These are phyloP conservation scores for Neogobius melanostomus DNA, from an alignment of 2,113 vertebrate species.

Conservation along the genomic window DNA sequence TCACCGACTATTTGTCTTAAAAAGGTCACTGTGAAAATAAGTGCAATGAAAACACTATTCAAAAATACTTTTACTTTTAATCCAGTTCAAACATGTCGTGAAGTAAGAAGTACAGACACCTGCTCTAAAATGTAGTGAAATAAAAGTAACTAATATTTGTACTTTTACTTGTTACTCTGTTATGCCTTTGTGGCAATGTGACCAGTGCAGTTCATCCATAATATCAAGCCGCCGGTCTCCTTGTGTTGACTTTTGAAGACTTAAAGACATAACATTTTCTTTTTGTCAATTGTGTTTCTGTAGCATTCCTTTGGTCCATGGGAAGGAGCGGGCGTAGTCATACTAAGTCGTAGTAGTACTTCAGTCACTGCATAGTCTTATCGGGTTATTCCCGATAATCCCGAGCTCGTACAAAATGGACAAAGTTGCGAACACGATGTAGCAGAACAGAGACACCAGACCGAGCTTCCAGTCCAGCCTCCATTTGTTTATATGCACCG, in stretches of 20 bases:
- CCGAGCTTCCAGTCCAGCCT: slow-evolving; percentile 92
- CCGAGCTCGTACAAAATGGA: slow-evolving; percentile 94
- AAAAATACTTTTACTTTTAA: too few relatives aligned
- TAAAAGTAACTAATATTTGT: too few relatives aligned
- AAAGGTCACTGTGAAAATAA: too few relatives aligned
- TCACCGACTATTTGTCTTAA: too few relatives aligned
- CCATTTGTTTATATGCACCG: slow-evolving; percentile 90
- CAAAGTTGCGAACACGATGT: slow-evolving; percentile 84
- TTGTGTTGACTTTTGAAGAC: slow-evolving; percentile 13
- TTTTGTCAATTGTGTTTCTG: slow-evolving; percentile 3
- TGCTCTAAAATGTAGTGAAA: too few relatives aligned
- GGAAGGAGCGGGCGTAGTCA: background rate
- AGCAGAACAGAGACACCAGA: slow-evolving; percentile 81
- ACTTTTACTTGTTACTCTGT: too few relatives aligned
- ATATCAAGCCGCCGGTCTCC: background rate
- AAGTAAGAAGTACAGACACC: too few relatives aligned
- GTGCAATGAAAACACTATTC: too few relatives aligned
- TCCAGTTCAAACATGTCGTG: too few relatives aligned
- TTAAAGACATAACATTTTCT: slow-evolving; percentile 25
- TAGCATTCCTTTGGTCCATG: slow-evolving; percentile 28
- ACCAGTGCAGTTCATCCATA: background rate
- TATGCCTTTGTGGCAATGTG: background rate
- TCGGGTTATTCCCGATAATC: slow-evolving; percentile 89
- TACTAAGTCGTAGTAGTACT: background rate
- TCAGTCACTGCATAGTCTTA: slow-evolving; percentile 82